Base-by-base conservation (phyloP, 92 coral and sea anemone genomes). In the Zoanthus sansibaricus region DNA sequence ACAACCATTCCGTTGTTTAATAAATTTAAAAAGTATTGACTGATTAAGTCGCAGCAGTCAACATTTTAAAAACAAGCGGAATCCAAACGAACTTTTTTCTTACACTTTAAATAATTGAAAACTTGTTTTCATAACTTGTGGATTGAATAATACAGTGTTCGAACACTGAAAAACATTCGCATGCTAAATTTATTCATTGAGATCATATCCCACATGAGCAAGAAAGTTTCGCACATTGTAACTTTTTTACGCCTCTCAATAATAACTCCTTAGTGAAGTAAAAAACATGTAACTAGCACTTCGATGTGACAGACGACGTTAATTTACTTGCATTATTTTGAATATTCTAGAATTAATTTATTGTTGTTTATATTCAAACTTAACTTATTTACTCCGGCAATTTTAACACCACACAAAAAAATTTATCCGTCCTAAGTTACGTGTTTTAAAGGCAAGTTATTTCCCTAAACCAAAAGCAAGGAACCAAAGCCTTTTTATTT, bases 281-380 rank as follows among this genome's bases (percentile, higher is more conserved):
- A 69, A 30, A 69, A 33, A 4, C 1, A 30, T 33, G 12, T 9
- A 9, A 25, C 42, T 3, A 32, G 3, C 12, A 30, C 30, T 25
- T 0, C 2, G 31, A 31, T 17, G 45, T 31, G 45, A 69, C 74
- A 69, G 16, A 0, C 16, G 45, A 5, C 74, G 6, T 62, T 16
- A n/a, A 16, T 62, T 17, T 18, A 16, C 7, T 17, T 9, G 69
- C 25, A n/a, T 1, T 4, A 9, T 17, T 7, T 17, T 69, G 74
- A 69, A 69, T 31, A 69, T 69, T 69, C 74, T 69, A 2, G 74
- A 69, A 69, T 14, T 30, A 69, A 62, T 62, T 20, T 62, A 62
- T 1, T 16, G 74, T 0, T 30, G 16, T 31, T 69, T 69, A n/a
- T 21, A 6, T 20, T 67, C 9, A 58, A 14, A 58, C 66, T 21